Conservation (phyloP, 2,113 vertebrate species). For the Choloepus hoffmanni region DNA sequence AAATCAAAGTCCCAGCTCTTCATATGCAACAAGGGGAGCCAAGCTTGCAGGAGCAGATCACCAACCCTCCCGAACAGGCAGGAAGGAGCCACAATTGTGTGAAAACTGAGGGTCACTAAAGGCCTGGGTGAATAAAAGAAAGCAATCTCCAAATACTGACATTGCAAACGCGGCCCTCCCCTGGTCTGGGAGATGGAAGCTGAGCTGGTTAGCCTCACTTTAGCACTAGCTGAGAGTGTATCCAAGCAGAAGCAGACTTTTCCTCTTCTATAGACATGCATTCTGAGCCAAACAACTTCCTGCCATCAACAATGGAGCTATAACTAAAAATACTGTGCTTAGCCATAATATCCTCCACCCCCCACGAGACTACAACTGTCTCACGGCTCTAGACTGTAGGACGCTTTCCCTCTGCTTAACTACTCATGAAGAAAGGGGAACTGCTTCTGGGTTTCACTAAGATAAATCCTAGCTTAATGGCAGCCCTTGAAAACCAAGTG, state of each 20-base stretch:
- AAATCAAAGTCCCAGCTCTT: conserved; percentile 62
- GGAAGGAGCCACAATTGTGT: background rate
- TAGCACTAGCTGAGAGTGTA: background rate
- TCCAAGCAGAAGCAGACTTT: background rate
- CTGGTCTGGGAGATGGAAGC: background rate
- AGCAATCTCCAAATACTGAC: conserved; percentile 33
- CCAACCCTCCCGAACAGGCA: background rate
- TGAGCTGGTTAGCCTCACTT: background rate
- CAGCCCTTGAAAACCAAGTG: background rate
- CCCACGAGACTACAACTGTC: background rate
- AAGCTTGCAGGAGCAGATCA: background rate
- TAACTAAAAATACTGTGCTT: background rate
- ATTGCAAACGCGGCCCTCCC: background rate
- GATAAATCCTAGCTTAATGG: background rate
- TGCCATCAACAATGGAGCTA: background rate
- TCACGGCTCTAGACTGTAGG: accelerated
- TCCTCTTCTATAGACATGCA: accelerated
- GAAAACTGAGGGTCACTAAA: background rate
- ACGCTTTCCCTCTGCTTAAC: background rate
- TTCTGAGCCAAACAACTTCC: background rate
- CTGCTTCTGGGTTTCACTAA: background rate
- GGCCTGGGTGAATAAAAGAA: conserved; percentile 7
- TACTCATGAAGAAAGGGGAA: background rate
- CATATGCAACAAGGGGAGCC: background rate
- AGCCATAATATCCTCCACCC: background rate